Evolutionary conservation across 2,888 invertebrate genomes (phyloP).

Genomic region (Deilephila elpenor): DNA sequence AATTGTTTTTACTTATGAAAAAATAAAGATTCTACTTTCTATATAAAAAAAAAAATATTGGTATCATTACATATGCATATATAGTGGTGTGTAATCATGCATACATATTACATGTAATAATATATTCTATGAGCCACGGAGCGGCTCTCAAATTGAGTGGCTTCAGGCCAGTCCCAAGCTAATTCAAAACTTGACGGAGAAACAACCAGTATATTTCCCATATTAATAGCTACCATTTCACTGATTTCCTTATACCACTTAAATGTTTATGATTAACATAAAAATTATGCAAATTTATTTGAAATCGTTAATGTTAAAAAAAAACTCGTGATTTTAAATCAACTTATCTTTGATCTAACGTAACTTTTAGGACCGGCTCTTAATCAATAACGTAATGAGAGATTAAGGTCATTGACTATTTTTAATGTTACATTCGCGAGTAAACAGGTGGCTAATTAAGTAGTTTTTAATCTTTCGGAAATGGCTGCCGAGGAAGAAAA

Average conservation of each 20-base stretch:
- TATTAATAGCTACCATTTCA: not conserved
- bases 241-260: not conserved
- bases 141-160: too few relatives aligned
- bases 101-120: not conserved
- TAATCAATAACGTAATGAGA: not conserved
- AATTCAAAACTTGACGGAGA: not conserved
- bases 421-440: too few relatives aligned
- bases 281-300: not conserved
- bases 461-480: too few relatives aligned
- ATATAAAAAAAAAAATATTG: not conserved
- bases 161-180: slow-evolving; percentile 2
- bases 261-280: not conserved
- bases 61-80: not conserved
- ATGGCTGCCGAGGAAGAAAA: too few relatives aligned
- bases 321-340: not conserved
- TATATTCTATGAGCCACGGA: too few relatives aligned
- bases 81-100: not conserved
- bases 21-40: too few relatives aligned
- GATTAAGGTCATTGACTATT: too few relatives aligned
- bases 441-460: too few relatives aligned
- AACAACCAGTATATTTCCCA: not conserved
- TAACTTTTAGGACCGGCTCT: not conserved
- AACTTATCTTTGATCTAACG: too few relatives aligned
- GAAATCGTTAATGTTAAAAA: not conserved
- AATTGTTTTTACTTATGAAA: too few relatives aligned